These are phyloP conservation scores for Romanomermis culicivorax DNA, from an alignment of 2,888 invertebrate genomes.

Conservation along the genomic window DNA sequence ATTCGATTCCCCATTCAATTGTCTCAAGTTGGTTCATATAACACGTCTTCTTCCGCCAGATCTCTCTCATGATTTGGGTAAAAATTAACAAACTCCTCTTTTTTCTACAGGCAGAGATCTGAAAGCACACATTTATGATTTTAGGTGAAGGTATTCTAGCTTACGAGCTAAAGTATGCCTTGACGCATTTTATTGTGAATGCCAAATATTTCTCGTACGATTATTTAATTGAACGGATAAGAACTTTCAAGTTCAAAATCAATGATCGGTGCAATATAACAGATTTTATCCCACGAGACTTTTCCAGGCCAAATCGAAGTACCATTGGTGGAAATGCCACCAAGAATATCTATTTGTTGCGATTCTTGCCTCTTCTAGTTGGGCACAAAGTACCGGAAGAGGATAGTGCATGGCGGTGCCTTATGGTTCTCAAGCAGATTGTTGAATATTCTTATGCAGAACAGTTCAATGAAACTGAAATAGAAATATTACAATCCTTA, in stretches of 20 bases:
- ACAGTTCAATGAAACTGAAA: not conserved
- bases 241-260: not conserved
- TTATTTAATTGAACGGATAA: not conserved
- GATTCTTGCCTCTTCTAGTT: not conserved
- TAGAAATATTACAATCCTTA: not conserved
- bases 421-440: not conserved
- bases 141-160: not conserved
- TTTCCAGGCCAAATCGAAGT: not conserved
- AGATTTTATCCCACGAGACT: not conserved
- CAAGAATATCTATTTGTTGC: not conserved
- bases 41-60: no score
- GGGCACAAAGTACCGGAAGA: not conserved
- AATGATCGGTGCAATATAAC: not conserved
- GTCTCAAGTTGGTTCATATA: no score
- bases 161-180: not conserved
- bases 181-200: not conserved
- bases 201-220: not conserved
- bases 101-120: no score
- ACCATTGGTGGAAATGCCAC: not conserved
- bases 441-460: not conserved
- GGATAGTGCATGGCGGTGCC: not conserved
- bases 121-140: no score
- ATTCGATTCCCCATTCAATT: no score
- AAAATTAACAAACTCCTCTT: no score
- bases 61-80: no score